Percentiles rank a stretch among this genome's conserved stretches.
These are phyloP conservation scores for Gadopsis bispinosus DNA, from an alignment of 2,797 vertebrate genomes.

Conservation along the genomic window DNA sequence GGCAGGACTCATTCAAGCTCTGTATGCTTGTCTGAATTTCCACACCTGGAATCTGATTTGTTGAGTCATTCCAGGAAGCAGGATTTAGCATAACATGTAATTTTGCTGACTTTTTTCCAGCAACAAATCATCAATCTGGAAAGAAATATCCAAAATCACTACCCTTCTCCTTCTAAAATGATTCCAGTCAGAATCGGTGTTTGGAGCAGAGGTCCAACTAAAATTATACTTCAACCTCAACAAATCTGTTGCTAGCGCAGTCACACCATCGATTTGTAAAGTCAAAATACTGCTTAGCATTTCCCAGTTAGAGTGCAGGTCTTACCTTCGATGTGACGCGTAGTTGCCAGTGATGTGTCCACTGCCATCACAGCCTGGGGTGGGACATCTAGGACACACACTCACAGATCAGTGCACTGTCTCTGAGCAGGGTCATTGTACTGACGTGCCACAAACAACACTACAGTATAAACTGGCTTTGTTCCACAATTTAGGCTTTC, in stretches of 20 bases:
- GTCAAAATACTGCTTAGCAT: not conserved
- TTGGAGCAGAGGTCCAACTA: not conserved
- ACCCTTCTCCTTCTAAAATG: not conserved
- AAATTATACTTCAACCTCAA: not conserved
- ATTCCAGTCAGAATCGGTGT: not conserved
- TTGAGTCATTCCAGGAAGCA: slow-evolving; percentile 5
- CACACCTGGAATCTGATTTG: slow-evolving; percentile 3
- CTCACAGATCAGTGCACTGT: not conserved
- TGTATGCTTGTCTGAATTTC: slow-evolving; percentile 10
- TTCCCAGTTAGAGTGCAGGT: not conserved
- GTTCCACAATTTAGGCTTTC: not conserved
- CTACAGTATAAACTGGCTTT: not conserved
- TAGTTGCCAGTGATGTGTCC: slow-evolving; percentile 99
- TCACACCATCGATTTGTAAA: not conserved
- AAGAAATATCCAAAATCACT: not conserved
- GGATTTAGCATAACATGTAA: not conserved
- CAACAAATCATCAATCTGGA: not conserved
- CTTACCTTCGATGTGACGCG: slow-evolving; percentile 97
- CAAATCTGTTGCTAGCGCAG: not conserved
- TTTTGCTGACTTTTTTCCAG: not conserved
- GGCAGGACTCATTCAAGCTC: not conserved
- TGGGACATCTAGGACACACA: slow-evolving; percentile 90
- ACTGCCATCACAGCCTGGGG: slow-evolving; percentile 98
- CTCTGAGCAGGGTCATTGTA: not conserved
- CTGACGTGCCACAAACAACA: not conserved